phyloP scores from a whole-genome alignment of 2,797 vertebrate species.

The Scolopax rusticola region DNA sequence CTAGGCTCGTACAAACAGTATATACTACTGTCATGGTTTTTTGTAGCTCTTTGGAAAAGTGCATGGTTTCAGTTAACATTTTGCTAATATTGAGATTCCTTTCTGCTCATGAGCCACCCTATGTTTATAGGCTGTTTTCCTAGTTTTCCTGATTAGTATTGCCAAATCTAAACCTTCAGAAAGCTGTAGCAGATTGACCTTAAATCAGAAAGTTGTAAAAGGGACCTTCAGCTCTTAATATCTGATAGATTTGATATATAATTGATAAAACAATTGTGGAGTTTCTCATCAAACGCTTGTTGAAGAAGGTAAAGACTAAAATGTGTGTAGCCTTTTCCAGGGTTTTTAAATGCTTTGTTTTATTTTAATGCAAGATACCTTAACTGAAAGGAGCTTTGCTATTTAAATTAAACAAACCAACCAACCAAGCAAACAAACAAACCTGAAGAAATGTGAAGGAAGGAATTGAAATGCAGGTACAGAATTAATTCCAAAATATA shows the following conservation, averaged over 20 bases:
- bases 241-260: neutral
- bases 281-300: neutral
- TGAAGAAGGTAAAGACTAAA: neutral
- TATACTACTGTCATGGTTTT: neutral
- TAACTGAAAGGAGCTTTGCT: neutral
- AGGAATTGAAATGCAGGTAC: neutral
- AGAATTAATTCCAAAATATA: neutral
- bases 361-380: neutral
- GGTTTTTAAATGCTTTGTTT: neutral
- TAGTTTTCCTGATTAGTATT: neutral
- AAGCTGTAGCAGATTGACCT: neutral
- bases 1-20: neutral
- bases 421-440: too few relatives aligned
- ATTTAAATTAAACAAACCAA: neutral
- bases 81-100: neutral
- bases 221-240: neutral
- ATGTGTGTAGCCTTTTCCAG: neutral
- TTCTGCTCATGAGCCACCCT: neutral
- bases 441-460: neutral
- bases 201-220: neutral
- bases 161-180: neutral
- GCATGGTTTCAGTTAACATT: neutral
- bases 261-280: neutral
- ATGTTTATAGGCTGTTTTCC: neutral
- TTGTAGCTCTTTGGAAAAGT: conserved; percentile 2